A percentile compares a stretch with the other conserved stretches of the same genome.
phyloP scores from a whole-genome alignment of 2,113 vertebrate genomes.

The Albula goreensis region DNA sequence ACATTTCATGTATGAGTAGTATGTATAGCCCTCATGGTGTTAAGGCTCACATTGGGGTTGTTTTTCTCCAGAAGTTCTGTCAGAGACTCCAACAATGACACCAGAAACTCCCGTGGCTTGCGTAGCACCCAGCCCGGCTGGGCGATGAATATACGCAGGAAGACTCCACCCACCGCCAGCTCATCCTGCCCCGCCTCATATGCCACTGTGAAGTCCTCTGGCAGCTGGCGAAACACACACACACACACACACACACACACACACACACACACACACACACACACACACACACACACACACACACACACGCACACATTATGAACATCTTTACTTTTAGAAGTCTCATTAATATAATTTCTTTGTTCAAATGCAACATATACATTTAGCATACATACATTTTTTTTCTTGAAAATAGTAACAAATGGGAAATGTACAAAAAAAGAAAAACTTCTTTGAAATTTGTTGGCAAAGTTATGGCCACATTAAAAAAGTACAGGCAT shows the following conservation, averaged over 20 bases:
- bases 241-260: conserved; percentile 14
- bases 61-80: conserved; percentile 94
- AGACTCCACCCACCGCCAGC: conserved; percentile 92
- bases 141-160: conserved; percentile 93
- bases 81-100: conserved; percentile 90
- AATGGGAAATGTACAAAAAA: background rate
- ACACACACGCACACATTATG: too few relatives aligned
- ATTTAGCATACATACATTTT: too few relatives aligned
- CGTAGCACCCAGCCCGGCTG: conserved; percentile 96
- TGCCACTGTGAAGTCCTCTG: conserved; percentile 88
- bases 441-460: too few relatives aligned
- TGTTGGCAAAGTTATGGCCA: background rate
- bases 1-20: background rate
- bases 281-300: background rate
- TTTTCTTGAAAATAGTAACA: background rate
- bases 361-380: too few relatives aligned
- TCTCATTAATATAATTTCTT: too few relatives aligned
- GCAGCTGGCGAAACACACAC: conserved; percentile 69
- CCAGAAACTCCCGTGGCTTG: conserved; percentile 93
- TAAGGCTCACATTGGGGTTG: conserved; percentile 85
- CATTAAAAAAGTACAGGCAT: background rate
- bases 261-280: background rate
- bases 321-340: too few relatives aligned
- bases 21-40: background rate
- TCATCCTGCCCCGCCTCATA: conserved; percentile 87